A percentile compares a stretch with the other conserved stretches of the same genome.
Conservation (phyloP, 2,888 invertebrate species). For the Exephanes ischioxanthus region DNA sequence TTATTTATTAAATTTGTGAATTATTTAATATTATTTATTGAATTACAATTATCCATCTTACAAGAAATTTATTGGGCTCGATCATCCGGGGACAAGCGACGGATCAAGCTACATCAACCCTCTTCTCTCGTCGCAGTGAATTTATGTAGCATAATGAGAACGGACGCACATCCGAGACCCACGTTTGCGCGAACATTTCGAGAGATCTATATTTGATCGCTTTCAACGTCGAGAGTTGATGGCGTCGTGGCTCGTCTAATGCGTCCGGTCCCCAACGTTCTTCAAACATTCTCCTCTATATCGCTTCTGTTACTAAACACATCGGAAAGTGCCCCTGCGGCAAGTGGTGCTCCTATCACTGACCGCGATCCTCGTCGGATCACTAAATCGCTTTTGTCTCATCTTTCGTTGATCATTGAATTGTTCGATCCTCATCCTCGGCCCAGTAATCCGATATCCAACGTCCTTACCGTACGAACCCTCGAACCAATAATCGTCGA, state of each 20-base stretch:
- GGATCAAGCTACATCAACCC: not conserved
- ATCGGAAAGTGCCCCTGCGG: conserved; percentile 16
- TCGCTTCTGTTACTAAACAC: conserved; percentile 48
- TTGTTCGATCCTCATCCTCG: conserved; percentile 15
- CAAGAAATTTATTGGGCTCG: not conserved
- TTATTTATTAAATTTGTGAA: conserved; percentile 6
- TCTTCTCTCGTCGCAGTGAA: conserved; percentile 6
- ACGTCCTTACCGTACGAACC: conserved; percentile 26
- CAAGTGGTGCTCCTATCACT: conserved; percentile 53
- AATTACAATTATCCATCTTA: not conserved
- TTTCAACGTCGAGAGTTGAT: conserved; percentile 78
- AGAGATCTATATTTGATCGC: conserved; percentile 81
- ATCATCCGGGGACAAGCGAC: not conserved
- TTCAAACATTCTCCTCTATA: conserved; percentile 76
- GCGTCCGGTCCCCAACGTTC: conserved; percentile 76
- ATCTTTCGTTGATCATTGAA: not conserved
- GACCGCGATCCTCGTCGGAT: conserved; percentile 25
- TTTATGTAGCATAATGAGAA: conserved; percentile 36
- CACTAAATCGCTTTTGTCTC: conserved; percentile 8
- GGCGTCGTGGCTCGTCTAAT: conserved; percentile 77
- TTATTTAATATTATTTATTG: not conserved
- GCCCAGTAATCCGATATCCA: conserved; percentile 71
- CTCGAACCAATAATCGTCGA: conserved; percentile 20
- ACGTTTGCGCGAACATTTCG: conserved; percentile 62
- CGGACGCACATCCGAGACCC: conserved; percentile 26